A percentile compares a stretch with the other conserved stretches of the same genome.
phyloP scores from a whole-genome alignment of 2,113 vertebrate species.

The Hemibagrus wyckioides region DNA sequence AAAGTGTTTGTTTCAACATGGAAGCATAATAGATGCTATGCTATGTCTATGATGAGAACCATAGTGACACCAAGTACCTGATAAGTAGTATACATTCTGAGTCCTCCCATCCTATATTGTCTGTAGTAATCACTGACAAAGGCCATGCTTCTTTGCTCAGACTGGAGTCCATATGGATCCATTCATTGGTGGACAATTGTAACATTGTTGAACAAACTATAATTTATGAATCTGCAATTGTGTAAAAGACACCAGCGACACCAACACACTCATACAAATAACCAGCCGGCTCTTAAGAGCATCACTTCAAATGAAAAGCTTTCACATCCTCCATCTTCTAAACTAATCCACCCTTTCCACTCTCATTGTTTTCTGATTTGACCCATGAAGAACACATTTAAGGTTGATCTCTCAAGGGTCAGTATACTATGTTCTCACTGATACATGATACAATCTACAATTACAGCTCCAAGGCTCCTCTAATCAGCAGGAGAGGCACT shows the following conservation, averaged over 20 bases:
- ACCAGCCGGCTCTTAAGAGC: neutral
- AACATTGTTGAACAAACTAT: neutral
- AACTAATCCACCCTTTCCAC: conserved; percentile 4
- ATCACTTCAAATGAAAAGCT: neutral
- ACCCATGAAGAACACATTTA: conserved; percentile 32
- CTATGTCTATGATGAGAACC: neutral
- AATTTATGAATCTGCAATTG: neutral
- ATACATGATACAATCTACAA: conserved; percentile 24
- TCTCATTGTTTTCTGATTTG: conserved; percentile 5
- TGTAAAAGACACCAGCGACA: neutral
- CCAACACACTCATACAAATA: neutral
- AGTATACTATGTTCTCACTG: neutral
- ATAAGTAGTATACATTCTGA: neutral
- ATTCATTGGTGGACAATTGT: neutral
- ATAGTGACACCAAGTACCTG: neutral
- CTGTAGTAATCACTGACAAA: neutral
- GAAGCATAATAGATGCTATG: neutral
- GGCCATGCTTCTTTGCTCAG: neutral
- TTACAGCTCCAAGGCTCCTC: conserved; percentile 20
- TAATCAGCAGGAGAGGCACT: conserved; percentile 5
- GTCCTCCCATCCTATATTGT: neutral
- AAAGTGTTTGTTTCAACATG: neutral
- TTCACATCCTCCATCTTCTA: neutral
- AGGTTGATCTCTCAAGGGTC: conserved; percentile 1
- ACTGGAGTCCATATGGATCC: neutral